Conservation (phyloP, 2,113 vertebrate genomes). For the Orcinus orca region DNA sequence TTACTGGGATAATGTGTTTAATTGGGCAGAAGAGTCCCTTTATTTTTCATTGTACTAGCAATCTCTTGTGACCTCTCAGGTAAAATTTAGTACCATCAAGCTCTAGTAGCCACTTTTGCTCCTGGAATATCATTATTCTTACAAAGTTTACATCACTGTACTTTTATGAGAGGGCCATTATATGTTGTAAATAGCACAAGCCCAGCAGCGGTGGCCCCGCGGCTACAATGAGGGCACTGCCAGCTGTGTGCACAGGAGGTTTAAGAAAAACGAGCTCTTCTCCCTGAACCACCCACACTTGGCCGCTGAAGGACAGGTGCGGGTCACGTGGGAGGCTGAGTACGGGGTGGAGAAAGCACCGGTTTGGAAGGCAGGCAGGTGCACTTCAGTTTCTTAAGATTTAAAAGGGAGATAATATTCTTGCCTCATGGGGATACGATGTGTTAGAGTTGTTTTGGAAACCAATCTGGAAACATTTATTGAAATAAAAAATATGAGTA, state of each 20-base stretch:
- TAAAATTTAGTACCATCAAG: slow-evolving; percentile 13
- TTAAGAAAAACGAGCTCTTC: neutral
- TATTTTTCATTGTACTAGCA: neutral
- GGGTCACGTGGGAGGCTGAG: neutral
- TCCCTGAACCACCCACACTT: neutral
- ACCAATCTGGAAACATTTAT: neutral
- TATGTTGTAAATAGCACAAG: neutral
- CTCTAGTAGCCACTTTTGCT: neutral
- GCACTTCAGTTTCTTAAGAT: neutral
- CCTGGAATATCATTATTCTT: slow-evolving; percentile 31
- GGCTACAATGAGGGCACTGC: neutral
- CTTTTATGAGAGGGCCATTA: slow-evolving; percentile 6
- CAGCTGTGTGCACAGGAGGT: neutral
- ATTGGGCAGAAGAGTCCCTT: neutral
- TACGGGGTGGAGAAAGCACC: rapidly evolving
- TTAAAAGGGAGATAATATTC: neutral
- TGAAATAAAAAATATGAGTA: neutral
- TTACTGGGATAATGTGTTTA: neutral
- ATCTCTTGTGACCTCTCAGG: slow-evolving; percentile 18
- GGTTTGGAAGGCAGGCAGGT: neutral
- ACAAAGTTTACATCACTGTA: slow-evolving; percentile 30
- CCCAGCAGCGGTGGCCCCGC: neutral
- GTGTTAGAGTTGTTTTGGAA: neutral
- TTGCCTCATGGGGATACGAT: neutral
- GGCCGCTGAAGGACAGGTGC: neutral